These are phyloP conservation scores for Pheucticus melanocephalus DNA, from an alignment of 2,113 vertebrate genomes.

Conservation along the genomic window DNA sequence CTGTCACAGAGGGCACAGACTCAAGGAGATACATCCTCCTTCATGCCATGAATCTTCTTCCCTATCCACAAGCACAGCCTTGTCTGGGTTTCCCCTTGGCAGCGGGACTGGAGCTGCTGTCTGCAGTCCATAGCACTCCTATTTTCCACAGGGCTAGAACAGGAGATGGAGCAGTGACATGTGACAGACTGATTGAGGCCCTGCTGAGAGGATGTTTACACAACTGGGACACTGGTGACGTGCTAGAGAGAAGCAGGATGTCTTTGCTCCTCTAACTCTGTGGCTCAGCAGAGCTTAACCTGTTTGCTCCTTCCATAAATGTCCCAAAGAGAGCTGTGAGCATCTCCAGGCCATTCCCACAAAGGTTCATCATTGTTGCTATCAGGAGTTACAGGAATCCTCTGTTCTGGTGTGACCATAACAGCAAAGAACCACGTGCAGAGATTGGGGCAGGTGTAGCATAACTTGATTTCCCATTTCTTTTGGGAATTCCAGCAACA, in stretches of 20 bases:
- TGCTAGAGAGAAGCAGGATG: not conserved
- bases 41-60: not conserved
- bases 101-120: not conserved
- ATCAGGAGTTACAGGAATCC: not conserved
- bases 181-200: conserved; percentile 28
- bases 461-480: not conserved
- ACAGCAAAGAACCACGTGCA: not conserved
- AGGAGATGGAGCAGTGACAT: not conserved
- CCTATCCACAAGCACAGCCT: not conserved
- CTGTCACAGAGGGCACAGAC: not conserved
- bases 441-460: not conserved
- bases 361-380: not conserved
- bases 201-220: conserved; percentile 24
- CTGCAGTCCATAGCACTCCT: not conserved
- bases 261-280: conserved; percentile 12
- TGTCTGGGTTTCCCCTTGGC: not conserved
- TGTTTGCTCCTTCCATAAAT: conserved; percentile 15
- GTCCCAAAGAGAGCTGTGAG: not conserved
- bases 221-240: not conserved
- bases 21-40: not conserved
- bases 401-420: not conserved
- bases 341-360: not conserved
- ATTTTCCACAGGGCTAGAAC: not conserved
- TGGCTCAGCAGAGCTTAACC: conserved; percentile 55
- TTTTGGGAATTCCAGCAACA: not conserved